Conservation (phyloP, 1,140 invertebrate species). For the Melipona quadrifasciata region DNA sequence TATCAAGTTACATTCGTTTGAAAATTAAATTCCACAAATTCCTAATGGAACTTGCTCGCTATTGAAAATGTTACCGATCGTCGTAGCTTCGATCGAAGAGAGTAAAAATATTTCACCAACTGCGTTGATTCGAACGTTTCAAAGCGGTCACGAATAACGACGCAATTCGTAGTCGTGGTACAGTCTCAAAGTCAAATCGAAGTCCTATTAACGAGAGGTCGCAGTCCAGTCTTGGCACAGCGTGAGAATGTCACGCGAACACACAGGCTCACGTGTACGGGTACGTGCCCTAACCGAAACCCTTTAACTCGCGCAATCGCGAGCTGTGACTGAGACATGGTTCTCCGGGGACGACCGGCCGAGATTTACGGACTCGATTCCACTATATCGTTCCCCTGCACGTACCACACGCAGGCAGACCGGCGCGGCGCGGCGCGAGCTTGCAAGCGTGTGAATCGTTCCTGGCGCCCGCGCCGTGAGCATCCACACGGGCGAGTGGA, state of each 20-base stretch:
- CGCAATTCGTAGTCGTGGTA: background rate
- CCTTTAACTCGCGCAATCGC: conserved; percentile 75
- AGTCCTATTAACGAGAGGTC: conserved; percentile 71
- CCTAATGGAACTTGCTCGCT: too few species aligned
- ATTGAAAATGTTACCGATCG: too few species aligned
- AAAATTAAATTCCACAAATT: too few species aligned
- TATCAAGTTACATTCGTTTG: too few species aligned
- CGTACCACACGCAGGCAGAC: conserved; percentile 30
- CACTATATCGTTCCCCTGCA: conserved; percentile 52
- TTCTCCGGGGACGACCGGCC: conserved; percentile 71
- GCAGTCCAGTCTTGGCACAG: conserved; percentile 23
- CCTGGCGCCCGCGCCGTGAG: too few species aligned
- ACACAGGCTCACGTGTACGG: conserved; percentile 7
- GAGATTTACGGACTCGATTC: conserved; percentile 77
- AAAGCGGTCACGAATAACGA: background rate
- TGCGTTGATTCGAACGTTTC: too few species aligned
- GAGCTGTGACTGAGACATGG: conserved; percentile 79
- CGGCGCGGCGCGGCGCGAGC: conserved; percentile 1
- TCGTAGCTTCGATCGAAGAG: too few species aligned
- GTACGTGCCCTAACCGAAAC: conserved; percentile 35
- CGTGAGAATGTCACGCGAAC: background rate
- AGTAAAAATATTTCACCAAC: too few species aligned
- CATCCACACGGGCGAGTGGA: background rate
- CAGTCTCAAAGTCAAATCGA: conserved; percentile 72
- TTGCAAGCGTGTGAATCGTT: conserved; percentile 14